phyloP scores from a whole-genome alignment of 2,888 invertebrate species.

The Pseudococcus viburni region DNA sequence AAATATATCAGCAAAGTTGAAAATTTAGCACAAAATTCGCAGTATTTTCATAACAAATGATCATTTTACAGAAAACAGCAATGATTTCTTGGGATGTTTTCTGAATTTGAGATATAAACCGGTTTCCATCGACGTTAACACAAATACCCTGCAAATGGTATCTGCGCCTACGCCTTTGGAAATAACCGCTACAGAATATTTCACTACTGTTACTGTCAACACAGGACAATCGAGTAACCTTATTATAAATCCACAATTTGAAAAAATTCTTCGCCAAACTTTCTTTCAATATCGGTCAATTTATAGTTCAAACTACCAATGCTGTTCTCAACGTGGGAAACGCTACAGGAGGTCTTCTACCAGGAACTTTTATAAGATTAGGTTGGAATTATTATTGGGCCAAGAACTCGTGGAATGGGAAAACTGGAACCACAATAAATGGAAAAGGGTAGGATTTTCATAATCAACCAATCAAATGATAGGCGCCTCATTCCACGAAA shows the following conservation, averaged over 20 bases:
- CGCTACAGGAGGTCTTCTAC: not conserved
- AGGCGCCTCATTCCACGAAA: not conserved
- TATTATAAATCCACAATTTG: too few species aligned
- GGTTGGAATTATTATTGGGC: not conserved
- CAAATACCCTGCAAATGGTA: not conserved
- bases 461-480: not conserved
- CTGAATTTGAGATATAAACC: not conserved
- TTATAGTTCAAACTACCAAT: not conserved
- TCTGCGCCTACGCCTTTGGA: not conserved
- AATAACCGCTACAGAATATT: not conserved
- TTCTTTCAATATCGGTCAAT: too few species aligned
- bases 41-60: not conserved
- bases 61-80: not conserved
- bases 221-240: not conserved
- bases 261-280: too few species aligned
- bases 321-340: not conserved
- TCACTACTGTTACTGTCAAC: not conserved
- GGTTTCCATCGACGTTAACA: not conserved
- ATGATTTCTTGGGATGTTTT: not conserved
- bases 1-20: too few species aligned
- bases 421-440: not conserved
- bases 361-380: not conserved
- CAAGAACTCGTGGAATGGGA: not conserved
- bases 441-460: not conserved
- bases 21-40: too few species aligned